These are phyloP conservation scores for Platichthys flesus DNA, from an alignment of 2,113 vertebrate species.

Conservation along the genomic window DNA sequence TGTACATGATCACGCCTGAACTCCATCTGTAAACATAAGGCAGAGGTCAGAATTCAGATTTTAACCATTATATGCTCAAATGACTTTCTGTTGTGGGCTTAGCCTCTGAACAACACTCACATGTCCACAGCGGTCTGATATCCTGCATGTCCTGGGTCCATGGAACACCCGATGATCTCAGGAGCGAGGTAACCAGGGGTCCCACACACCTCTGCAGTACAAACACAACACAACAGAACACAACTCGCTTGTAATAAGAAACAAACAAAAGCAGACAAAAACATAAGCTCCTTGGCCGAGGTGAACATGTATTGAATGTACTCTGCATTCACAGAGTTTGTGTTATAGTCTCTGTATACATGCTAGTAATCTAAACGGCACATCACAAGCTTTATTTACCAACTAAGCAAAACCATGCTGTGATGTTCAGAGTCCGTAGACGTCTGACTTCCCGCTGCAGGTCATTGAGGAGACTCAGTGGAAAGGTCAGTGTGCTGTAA, in stretches of 20 bases:
- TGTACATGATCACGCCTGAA: conserved; percentile 97
- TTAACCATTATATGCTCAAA: neutral
- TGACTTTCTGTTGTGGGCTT: neutral
- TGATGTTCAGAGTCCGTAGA: too few species aligned
- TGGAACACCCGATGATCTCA: conserved; percentile 96
- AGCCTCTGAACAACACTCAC: conserved; percentile 80
- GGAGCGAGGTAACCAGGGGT: conserved; percentile 96
- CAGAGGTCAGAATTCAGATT: neutral
- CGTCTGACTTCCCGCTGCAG: neutral
- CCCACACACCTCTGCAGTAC: conserved; percentile 90
- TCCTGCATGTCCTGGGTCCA: conserved; percentile 89
- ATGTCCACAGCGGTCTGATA: conserved; percentile 93
- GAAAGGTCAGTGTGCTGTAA: conserved; percentile 64
- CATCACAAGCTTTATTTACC: too few species aligned
- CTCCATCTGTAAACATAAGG: conserved; percentile 88
- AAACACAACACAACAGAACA: conserved; percentile 15
- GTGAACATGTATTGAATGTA: neutral
- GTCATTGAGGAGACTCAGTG: conserved; percentile 27
- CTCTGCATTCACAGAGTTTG: neutral
- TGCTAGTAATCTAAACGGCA: neutral
- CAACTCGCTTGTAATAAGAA: too few species aligned
- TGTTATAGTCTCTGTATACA: too few species aligned
- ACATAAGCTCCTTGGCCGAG: neutral
- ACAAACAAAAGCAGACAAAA: too few species aligned
- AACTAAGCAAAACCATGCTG: too few species aligned